Percentiles rank a stretch among this genome's conserved stretches.
phyloP scores from a whole-genome alignment of 37 sponge, comb jelly and placozoan genomes.

The Spongilla lacustris region DNA sequence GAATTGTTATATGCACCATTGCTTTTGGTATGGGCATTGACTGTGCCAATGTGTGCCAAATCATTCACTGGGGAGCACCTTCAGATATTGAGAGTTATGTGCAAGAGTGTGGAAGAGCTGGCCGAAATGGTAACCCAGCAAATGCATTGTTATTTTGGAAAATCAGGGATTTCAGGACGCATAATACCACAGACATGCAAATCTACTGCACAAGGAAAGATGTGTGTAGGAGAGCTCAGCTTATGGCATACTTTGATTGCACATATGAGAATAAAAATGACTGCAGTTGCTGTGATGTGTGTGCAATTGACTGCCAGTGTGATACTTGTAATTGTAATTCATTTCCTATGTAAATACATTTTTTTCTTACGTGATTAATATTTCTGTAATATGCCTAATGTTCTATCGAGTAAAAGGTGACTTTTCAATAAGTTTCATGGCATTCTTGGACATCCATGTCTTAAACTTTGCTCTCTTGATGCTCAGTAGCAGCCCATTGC shows the following conservation, averaged over 20 bases:
- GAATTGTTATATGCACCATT: not conserved
- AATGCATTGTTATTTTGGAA: not conserved
- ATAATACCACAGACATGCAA: not conserved
- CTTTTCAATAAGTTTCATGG: too few species aligned
- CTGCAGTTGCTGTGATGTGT: not conserved
- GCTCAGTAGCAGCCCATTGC: too few species aligned
- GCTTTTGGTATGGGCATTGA: not conserved
- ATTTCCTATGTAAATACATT: not conserved
- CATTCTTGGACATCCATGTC: too few species aligned
- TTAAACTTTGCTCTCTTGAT: too few species aligned
- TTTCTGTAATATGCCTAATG: not conserved
- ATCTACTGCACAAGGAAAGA: not conserved
- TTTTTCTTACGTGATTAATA: not conserved
- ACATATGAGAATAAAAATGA: not conserved
- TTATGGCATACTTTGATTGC: not conserved
- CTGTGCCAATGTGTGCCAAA: not conserved
- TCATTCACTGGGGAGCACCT: not conserved
- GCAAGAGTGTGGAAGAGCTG: not conserved
- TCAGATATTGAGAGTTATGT: not conserved
- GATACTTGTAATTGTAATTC: not conserved
- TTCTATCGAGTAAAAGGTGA: too few species aligned
- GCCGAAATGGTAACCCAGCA: not conserved
- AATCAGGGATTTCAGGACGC: not conserved
- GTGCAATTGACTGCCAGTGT: slow-evolving; percentile 1
- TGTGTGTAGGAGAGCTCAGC: not conserved